Conservation (phyloP, 1,140 invertebrate species). For the Orussus abietinus region DNA sequence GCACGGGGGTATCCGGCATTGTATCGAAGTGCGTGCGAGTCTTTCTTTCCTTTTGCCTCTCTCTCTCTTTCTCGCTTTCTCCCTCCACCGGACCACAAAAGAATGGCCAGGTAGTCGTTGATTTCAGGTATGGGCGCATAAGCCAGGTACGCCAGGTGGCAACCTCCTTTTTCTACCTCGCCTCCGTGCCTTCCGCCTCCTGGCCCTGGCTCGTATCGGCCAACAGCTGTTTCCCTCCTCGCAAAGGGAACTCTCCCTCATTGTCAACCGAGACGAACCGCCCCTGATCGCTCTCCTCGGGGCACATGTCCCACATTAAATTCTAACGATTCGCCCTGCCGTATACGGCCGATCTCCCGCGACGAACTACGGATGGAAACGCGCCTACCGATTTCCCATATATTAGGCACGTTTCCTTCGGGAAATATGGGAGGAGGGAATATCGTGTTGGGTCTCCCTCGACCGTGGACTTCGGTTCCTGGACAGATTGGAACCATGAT, state of each 20-base stretch:
- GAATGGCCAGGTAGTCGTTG: slow-evolving; percentile 39
- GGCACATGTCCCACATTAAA: slow-evolving; percentile 40
- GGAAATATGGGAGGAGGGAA: too few species aligned
- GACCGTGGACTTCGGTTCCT: too few species aligned
- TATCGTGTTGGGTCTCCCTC: too few species aligned
- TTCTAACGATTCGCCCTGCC: slow-evolving; percentile 19
- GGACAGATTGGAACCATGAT: too few species aligned
- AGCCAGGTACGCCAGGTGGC: slow-evolving; percentile 50
- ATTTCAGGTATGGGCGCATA: slow-evolving; percentile 46
- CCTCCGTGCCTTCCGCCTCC: slow-evolving; percentile 19
- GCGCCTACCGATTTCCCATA: too few species aligned
- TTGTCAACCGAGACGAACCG: slow-evolving; percentile 36
- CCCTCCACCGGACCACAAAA: too few species aligned
- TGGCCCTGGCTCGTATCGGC: slow-evolving; percentile 19
- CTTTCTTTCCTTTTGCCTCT: slow-evolving; percentile 18
- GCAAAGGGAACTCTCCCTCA: slow-evolving; percentile 35
- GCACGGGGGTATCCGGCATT: slow-evolving; percentile 8
- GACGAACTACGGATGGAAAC: background rate
- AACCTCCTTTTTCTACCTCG: slow-evolving; percentile 39
- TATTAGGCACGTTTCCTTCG: too few species aligned
- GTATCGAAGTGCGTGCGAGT: slow-evolving; percentile 23
- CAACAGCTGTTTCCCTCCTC: slow-evolving; percentile 49
- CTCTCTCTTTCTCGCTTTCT: too few species aligned
- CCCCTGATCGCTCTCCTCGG: slow-evolving; percentile 11
- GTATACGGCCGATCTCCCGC: slow-evolving; percentile 9